Evolutionary conservation across 2,113 vertebrate genomes (phyloP), one percentile per base, ranked within the genome.

Genomic region (Hepsetus odoe): DNA sequence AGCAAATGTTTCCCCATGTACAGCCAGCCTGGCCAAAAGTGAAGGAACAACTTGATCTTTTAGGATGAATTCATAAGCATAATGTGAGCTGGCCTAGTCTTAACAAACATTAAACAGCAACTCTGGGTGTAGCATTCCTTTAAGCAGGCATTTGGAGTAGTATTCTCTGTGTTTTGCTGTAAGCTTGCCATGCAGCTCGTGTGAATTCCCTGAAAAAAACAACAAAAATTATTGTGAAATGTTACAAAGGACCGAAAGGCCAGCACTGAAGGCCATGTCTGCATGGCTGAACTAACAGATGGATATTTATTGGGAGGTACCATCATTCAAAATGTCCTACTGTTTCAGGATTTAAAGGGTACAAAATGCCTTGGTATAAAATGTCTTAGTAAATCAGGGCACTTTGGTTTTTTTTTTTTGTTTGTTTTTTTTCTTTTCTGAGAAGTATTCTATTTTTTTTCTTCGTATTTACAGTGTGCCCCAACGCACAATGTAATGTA

Each of bases 341-440:
- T 65, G 77, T 65, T 40, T 72, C 69, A 87, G 87, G 87, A 88
- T 88, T 74, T 87, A 83, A 85, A 86, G 68, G 88, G 86, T 91
- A 88, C 90, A 42, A 86, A 87, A 90, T 91, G 90, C 90, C 91
- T 93, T 90, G 88, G 89, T 91, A 89, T 91, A 89, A 87, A 71
- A 91, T 85, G 87, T 86, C 87, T 91, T 90, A 92, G 89, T 89
- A 90, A 91, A 92, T 92, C 92, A 93, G 92, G 92, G 91, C 92
- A 88, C 90, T 89, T 65, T 84, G n/a, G n/a, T n/a, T n/a, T n/a
- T n/a, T n/a, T n/a, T n/a, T n/a, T n/a, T n/a, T n/a, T n/a, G n/a
- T n/a, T n/a, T n/a, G n/a, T n/a, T n/a, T 86, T 92, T 74, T 90
- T 80, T 84, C 30, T 70, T 76, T 90, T 86, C 70, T 78, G 82